Conservation (phyloP, 1,140 invertebrate species). For the Oncopeltus fasciatus region DNA sequence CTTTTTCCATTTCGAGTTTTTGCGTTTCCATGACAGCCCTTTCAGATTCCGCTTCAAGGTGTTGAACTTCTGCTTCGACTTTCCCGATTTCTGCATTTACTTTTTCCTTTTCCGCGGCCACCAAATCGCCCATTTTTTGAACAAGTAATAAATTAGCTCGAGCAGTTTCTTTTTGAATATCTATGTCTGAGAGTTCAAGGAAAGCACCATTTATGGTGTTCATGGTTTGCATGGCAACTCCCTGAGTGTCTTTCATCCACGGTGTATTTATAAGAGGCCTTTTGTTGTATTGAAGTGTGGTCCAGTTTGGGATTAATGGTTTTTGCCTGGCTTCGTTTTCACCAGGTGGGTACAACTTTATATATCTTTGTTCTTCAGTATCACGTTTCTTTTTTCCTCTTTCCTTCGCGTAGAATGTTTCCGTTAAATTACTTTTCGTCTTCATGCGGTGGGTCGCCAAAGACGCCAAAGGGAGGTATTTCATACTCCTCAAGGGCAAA, state of each 20-base stretch:
- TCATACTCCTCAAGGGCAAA: neutral
- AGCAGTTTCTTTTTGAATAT: slow-evolving; percentile 15
- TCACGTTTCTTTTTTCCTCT: neutral
- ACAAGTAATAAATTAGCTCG: slow-evolving; percentile 7
- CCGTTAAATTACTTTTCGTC: neutral
- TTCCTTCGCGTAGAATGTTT: neutral
- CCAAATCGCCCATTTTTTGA: slow-evolving; percentile 13
- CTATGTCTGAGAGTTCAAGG: slow-evolving; percentile 11
- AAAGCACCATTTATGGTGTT: slow-evolving; percentile 13
- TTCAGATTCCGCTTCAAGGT: slow-evolving; percentile 2
- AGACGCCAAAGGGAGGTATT: slow-evolving; percentile 3
- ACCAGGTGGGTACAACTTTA: neutral
- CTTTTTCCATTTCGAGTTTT: slow-evolving; percentile 16
- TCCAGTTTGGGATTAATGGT: neutral
- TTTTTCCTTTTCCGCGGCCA: slow-evolving; percentile 8
- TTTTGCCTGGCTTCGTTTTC: slow-evolving; percentile 3
- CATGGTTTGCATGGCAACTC: slow-evolving; percentile 5
- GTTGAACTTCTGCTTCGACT: slow-evolving; percentile 1
- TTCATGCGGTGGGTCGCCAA: neutral
- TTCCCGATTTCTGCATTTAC: slow-evolving; percentile 4
- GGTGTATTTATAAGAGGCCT: slow-evolving; percentile 12
- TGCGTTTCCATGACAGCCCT: slow-evolving; percentile 11
- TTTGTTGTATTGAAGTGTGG: neutral
- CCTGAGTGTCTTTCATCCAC: slow-evolving; percentile 17
- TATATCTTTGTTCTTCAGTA: neutral